Conservation (phyloP, 2,797 vertebrate species). For the Phataginus tricuspis region DNA sequence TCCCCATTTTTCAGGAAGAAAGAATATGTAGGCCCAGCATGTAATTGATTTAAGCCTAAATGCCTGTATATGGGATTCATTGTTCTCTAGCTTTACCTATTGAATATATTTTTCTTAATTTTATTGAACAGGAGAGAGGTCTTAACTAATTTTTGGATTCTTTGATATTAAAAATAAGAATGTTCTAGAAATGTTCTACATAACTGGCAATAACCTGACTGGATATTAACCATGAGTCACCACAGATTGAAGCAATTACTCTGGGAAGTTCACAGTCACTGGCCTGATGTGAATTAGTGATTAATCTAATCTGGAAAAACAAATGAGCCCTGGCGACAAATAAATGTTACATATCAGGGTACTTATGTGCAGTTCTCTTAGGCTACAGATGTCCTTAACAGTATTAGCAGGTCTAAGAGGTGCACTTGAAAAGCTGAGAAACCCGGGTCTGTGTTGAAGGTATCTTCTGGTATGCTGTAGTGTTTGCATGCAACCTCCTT, state of each 20-base stretch:
- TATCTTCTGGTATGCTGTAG: background rate
- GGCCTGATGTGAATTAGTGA: background rate
- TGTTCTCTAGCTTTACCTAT: background rate
- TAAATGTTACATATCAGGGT: background rate
- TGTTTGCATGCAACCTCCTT: background rate
- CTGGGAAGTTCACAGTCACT: background rate
- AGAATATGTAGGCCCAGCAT: background rate
- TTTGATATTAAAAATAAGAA: slow-evolving; percentile 15
- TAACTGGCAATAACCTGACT: background rate
- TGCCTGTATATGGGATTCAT: background rate
- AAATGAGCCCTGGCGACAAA: background rate
- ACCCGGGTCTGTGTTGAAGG: background rate
- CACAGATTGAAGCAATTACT: background rate
- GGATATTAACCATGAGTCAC: background rate
- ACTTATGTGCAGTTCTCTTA: background rate
- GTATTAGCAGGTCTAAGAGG: background rate
- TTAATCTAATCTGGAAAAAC: background rate
- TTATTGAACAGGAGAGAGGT: background rate
- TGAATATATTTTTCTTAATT: background rate
- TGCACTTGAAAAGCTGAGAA: background rate
- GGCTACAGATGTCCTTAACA: background rate
- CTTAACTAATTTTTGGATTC: background rate
- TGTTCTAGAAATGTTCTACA: background rate
- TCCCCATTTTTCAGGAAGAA: background rate
- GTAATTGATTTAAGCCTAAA: background rate